Base-by-base conservation (phyloP, 2,797 vertebrate species). In the Tenualosa ilisha region DNA sequence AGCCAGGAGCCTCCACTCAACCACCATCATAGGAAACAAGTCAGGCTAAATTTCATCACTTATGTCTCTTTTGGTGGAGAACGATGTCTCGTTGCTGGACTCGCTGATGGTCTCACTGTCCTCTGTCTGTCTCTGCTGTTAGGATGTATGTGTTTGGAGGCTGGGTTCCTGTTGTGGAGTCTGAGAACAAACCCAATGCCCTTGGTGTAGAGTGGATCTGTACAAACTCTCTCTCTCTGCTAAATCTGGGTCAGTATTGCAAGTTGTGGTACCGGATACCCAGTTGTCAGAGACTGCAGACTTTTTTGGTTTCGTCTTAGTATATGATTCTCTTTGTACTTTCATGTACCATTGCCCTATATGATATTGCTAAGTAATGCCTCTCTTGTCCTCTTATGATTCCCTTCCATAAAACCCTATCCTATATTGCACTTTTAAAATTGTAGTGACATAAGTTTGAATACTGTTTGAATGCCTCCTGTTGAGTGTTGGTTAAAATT, bases 71-170 rank as follows among this genome's bases (percentile, higher is more conserved):
- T 68, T 24, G 22, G 15, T n/a, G 5, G 7, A 2, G 3, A 31
- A 65, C 12, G 24, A 13, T 31, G 24, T 40, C 13, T 75, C 31
- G 7, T 13, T 75, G 15, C 68, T 75, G 15, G 20, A 51, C 17
- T 50, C 1, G 20, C 3, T 43, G 26, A 53, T 22, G 17, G n/a
- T 72, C 31, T 11, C 6, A 15, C 24, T 9, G 22, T 5, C 49
- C 22, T 83, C 68, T n/a, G 1, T 90, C 51, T 89, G 24, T 26
- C n/a, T 31, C 63, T 3, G 63, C 3, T 31, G 24, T 24, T 91
- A 99, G 98, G 96, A 99, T 99, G 97, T 99, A 96, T 92, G 91
- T 99, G 88, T 99, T 99, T 92, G 98, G 98, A 84, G 98, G 98
- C 89, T 99, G 98, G 98, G 94, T 98, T 91, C 97, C 97, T 83